Percentiles rank a stretch among this genome's conserved stretches.
phyloP scores from a whole-genome alignment of 2,797 vertebrate genomes.

The Protosalanx chinensis region DNA sequence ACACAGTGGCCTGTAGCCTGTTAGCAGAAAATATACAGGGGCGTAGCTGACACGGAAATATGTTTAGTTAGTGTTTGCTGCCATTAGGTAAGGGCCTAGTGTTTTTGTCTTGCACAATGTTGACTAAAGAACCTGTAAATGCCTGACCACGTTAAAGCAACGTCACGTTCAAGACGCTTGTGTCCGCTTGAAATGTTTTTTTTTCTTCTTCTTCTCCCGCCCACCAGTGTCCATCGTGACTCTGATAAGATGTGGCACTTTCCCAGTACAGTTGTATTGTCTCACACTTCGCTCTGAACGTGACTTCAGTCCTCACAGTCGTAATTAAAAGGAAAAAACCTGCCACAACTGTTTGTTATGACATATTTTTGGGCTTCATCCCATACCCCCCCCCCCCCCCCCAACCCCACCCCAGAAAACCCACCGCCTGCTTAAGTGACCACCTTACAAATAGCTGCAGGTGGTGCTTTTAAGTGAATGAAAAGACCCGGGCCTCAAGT shows the following conservation, averaged over 20 bases:
- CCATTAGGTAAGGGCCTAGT: not conserved
- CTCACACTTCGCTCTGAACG: conserved; percentile 25
- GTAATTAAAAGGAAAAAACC: not conserved
- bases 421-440: conserved; percentile 56
- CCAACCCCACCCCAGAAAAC: conserved; percentile 24
- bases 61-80: conserved; percentile 21
- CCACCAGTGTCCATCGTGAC: conserved; percentile 45
- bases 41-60: conserved; percentile 20
- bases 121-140: not conserved
- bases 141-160: conserved; percentile 10
- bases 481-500: conserved; percentile 46
- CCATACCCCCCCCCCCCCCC: conserved; percentile 24
- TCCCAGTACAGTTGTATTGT: conserved; percentile 50
- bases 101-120: not conserved
- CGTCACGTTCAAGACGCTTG: not conserved
- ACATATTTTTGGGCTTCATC: conserved; percentile 14
- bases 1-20: conserved; percentile 23
- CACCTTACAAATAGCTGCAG: conserved; percentile 48
- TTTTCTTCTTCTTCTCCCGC: conserved; percentile 11
- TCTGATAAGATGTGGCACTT: conserved; percentile 48
- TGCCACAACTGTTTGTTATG: not conserved
- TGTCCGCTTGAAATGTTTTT: conserved; percentile 11
- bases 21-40: conserved; percentile 30
- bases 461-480: conserved; percentile 54
- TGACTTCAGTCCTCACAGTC: not conserved